phyloP scores from a whole-genome alignment of 2,113 vertebrate species.

The Callipepla californica region DNA sequence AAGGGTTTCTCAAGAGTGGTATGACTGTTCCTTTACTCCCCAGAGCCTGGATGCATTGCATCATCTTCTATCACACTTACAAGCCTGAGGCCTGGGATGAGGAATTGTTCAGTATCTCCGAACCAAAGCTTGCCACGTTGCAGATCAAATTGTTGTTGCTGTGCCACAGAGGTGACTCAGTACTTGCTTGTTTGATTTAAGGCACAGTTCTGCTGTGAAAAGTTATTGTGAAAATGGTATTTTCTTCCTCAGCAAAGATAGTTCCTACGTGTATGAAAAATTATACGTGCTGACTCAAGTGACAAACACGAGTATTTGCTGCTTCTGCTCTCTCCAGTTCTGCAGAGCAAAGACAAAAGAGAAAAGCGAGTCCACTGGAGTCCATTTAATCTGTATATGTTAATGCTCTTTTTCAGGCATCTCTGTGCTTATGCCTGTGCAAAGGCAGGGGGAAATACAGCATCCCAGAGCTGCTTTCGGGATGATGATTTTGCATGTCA shows the following conservation, averaged over 20 bases:
- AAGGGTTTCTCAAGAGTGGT: conserved; percentile 63
- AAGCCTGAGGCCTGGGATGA: conserved; percentile 51
- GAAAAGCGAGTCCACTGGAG: neutral
- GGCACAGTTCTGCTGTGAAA: conserved; percentile 42
- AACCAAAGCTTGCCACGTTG: conserved; percentile 59
- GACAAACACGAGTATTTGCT: conserved; percentile 58
- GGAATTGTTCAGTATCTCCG: conserved; percentile 63
- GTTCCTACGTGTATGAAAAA: conserved; percentile 41
- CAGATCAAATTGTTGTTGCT: conserved; percentile 70
- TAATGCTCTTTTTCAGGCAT: neutral
- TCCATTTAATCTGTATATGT: neutral
- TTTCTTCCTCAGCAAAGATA: conserved; percentile 53
- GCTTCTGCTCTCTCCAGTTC: conserved; percentile 9
- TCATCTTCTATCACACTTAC: conserved; percentile 54
- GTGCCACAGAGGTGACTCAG: conserved; percentile 64
- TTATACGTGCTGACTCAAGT: conserved; percentile 46
- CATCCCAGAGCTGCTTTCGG: neutral
- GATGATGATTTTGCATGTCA: neutral
- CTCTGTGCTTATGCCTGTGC: neutral
- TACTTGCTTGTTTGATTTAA: conserved; percentile 71
- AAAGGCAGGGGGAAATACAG: neutral
- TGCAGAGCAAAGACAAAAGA: neutral
- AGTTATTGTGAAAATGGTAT: conserved; percentile 62
- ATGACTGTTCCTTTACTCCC: conserved; percentile 49
- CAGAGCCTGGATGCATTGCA: conserved; percentile 4